A percentile compares a stretch with the other conserved stretches of the same genome.
phyloP scores from a whole-genome alignment of 2,888 invertebrate species.

The Corythucha ciliata region DNA sequence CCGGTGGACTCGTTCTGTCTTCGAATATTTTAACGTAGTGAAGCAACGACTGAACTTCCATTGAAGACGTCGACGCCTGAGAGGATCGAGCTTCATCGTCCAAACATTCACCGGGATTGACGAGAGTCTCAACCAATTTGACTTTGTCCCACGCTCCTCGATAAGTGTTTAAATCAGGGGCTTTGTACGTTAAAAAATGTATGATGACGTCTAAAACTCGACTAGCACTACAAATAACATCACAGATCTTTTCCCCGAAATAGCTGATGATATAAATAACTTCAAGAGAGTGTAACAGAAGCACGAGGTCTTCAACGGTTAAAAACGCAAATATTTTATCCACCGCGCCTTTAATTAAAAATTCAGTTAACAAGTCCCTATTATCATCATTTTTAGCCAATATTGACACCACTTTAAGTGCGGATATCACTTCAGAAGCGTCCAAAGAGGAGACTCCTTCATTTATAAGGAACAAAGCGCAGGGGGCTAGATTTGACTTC shows the following conservation, averaged over 20 bases:
- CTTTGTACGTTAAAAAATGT: too few relatives aligned
- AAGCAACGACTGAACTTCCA: too few relatives aligned
- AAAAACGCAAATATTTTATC: constrained; percentile 16
- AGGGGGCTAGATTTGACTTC: constrained; percentile 11
- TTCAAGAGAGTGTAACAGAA: constrained; percentile 18
- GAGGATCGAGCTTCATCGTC: too few relatives aligned
- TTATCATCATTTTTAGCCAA: constrained; percentile 16
- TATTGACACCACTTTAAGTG: constrained; percentile 14
- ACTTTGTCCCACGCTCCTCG: too few relatives aligned
- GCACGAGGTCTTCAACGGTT: constrained; percentile 17
- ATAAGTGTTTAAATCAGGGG: too few relatives aligned
- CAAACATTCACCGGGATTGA: too few relatives aligned
- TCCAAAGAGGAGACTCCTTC: constrained; percentile 12
- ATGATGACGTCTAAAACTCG: too few relatives aligned
- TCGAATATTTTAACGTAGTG: too few relatives aligned
- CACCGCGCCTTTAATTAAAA: constrained; percentile 11
- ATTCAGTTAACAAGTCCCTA: constrained; percentile 4
- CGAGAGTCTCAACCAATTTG: too few relatives aligned
- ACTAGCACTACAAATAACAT: too few relatives aligned
- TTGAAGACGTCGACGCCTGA: too few relatives aligned
- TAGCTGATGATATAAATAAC: constrained; percentile 14
- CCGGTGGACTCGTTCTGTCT: too few relatives aligned
- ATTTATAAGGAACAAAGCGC: constrained; percentile 5
- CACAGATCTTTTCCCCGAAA: constrained; percentile 18
- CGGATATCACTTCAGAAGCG: constrained; percentile 18